Evolutionary conservation across 2,888 invertebrate genomes (phyloP).

Genomic region (Trichogramma evanescens): DNA sequence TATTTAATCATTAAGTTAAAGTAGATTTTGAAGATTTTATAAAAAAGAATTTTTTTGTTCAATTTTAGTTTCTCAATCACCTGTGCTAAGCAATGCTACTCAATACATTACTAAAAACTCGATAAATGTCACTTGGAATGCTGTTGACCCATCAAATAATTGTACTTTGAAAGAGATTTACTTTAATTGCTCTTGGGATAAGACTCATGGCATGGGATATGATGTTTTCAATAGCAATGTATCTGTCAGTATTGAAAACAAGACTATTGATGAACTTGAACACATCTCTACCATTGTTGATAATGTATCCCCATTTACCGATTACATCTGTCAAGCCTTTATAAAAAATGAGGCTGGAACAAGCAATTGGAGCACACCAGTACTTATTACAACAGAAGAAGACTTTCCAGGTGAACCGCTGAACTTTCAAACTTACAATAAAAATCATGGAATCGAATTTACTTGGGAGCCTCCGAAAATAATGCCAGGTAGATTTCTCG

Average conservation of each 20-base stretch:
- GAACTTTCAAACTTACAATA: slow-evolving; percentile 8
- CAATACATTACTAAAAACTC: slow-evolving; percentile 13
- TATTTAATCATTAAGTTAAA: neutral
- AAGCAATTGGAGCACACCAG: slow-evolving; percentile 26
- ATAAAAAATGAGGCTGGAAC: slow-evolving; percentile 26
- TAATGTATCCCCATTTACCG: slow-evolving; percentile 33
- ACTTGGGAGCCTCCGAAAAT: slow-evolving; percentile 26
- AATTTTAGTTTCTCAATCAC: slow-evolving; percentile 1
- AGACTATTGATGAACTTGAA: slow-evolving; percentile 2
- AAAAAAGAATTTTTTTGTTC: neutral
- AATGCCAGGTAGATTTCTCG: slow-evolving; percentile 31
- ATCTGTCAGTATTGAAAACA: slow-evolving; percentile 2
- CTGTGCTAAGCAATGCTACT: neutral
- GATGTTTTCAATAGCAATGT: slow-evolving; percentile 12
- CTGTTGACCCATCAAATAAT: slow-evolving; percentile 28
- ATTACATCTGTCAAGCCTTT: slow-evolving; percentile 31
- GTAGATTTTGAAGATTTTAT: slow-evolving; percentile 11
- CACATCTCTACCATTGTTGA: slow-evolving; percentile 22
- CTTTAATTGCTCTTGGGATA: slow-evolving; percentile 26
- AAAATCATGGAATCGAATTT: slow-evolving; percentile 7
- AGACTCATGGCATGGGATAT: slow-evolving; percentile 30
- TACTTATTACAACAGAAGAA: slow-evolving; percentile 8
- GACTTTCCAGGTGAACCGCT: slow-evolving; percentile 3
- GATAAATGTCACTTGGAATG: slow-evolving; percentile 29
- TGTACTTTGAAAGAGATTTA: slow-evolving; percentile 27